Evolutionary conservation across 2,113 vertebrate species (phyloP).

Genomic region (Syngnathoides biaculeatus): DNA sequence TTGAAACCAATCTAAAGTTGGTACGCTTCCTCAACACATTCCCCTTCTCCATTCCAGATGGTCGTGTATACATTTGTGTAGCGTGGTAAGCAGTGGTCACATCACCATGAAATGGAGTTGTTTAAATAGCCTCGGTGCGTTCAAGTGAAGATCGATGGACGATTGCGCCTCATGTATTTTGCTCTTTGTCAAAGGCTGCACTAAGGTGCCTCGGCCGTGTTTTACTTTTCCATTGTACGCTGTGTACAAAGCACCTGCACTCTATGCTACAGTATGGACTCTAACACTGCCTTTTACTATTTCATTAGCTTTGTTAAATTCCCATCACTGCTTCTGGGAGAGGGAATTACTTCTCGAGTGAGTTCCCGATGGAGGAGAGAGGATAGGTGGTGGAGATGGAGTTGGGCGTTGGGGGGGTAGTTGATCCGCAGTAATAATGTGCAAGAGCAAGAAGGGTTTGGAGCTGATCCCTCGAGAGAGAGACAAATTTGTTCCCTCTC

Average conservation of each 20-base stretch:
- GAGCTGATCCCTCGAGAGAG: conserved; percentile 36
- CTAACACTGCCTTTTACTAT: conserved; percentile 18
- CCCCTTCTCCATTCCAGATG: conserved; percentile 18
- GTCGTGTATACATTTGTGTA: conserved; percentile 60
- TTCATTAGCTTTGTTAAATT: conserved; percentile 52
- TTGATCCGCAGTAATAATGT: conserved; percentile 51
- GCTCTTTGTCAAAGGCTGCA: conserved; percentile 50
- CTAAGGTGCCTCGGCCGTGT: not conserved
- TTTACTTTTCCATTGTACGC: not conserved
- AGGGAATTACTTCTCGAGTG: conserved; percentile 35
- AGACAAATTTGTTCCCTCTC: conserved; percentile 39
- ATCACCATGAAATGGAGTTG: conserved; percentile 76
- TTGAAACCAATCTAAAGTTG: not conserved
- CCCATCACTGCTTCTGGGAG: conserved; percentile 22
- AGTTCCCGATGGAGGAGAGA: conserved; percentile 23
- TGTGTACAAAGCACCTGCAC: not conserved
- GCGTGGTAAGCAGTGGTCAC: conserved; percentile 66
- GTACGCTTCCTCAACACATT: not conserved
- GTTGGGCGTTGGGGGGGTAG: not conserved
- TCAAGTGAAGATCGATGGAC: conserved; percentile 38
- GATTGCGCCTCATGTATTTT: conserved; percentile 37
- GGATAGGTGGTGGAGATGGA: conserved; percentile 10
- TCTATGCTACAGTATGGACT: not conserved
- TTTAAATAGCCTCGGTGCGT: conserved; percentile 73
- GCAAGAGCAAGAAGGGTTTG: conserved; percentile 27